phyloP scores from a whole-genome alignment of 1,140 invertebrate genomes.

The Pogonomyrmex barbatus region DNA sequence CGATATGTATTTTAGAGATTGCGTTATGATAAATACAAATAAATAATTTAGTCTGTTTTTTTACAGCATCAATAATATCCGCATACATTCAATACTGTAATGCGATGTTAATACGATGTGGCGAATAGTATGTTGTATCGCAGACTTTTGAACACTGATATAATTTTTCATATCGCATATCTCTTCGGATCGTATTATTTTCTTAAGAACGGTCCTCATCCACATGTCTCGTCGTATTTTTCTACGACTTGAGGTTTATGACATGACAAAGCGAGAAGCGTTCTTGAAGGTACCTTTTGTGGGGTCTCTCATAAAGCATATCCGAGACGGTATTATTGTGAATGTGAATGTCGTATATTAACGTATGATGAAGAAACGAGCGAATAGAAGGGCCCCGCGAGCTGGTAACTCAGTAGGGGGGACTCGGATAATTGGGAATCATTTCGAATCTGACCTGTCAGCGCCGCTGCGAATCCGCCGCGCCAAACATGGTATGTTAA shows the following conservation, averaged over 20 bases:
- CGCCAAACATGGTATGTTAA: constrained; percentile 65
- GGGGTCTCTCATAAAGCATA: constrained; percentile 38
- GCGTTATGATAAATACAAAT: background rate
- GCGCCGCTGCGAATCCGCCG: constrained; percentile 17
- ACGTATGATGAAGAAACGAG: constrained; percentile 24
- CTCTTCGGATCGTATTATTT: background rate
- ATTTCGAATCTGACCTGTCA: constrained; percentile 65
- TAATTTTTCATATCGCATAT: constrained; percentile 7
- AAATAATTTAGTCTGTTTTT: no score
- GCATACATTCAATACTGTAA: background rate
- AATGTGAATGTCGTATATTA: constrained; percentile 61
- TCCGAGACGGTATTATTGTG: constrained; percentile 51
- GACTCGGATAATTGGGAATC: constrained; percentile 72
- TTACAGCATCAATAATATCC: no score
- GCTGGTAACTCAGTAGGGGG: constrained; percentile 64
- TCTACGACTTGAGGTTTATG: constrained; percentile 24
- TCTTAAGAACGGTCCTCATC: background rate
- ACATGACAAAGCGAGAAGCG: constrained; percentile 1
- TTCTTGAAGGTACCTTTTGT: constrained; percentile 34
- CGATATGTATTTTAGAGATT: background rate
- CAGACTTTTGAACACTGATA: background rate
- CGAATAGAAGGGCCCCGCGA: constrained; percentile 50
- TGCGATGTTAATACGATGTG: background rate
- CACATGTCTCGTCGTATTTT: background rate
- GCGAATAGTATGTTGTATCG: background rate